phyloP scores from a whole-genome alignment of 2,797 vertebrate genomes.

The Cuculus canorus region DNA sequence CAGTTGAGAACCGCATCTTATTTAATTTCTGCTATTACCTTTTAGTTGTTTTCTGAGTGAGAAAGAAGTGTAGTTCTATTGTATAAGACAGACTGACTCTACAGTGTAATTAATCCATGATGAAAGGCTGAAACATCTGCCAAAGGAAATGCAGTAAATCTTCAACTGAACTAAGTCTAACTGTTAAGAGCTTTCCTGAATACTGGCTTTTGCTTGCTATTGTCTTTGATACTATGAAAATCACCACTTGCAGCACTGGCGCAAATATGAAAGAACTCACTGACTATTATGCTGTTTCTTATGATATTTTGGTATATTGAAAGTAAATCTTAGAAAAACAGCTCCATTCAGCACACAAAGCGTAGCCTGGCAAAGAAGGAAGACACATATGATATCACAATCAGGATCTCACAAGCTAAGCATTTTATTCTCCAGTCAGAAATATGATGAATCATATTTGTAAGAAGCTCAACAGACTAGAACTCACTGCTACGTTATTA shows the following conservation, averaged over 20 bases:
- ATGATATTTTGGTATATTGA: not conserved
- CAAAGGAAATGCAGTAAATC: not conserved
- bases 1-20: not conserved
- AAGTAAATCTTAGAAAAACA: not conserved
- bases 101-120: conserved; percentile 11
- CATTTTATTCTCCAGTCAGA: not conserved
- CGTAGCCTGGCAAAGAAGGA: not conserved
- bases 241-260: not conserved
- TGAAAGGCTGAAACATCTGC: conserved; percentile 8
- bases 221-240: not conserved
- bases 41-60: conserved; percentile 12
- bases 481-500: not conserved
- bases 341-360: not conserved
- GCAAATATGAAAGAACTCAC: not conserved
- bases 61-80: conserved; percentile 15
- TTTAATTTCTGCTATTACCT: not conserved
- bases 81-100: not conserved
- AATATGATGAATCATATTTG: not conserved
- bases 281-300: not conserved
- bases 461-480: not conserved
- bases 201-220: not conserved
- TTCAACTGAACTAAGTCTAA: not conserved
- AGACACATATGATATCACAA: not conserved
- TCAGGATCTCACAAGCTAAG: not conserved
- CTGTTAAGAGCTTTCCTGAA: not conserved